These are phyloP conservation scores for Phallusia fumigata DNA, from an alignment of 23 tunicate genomes.

Conservation along the genomic window DNA sequence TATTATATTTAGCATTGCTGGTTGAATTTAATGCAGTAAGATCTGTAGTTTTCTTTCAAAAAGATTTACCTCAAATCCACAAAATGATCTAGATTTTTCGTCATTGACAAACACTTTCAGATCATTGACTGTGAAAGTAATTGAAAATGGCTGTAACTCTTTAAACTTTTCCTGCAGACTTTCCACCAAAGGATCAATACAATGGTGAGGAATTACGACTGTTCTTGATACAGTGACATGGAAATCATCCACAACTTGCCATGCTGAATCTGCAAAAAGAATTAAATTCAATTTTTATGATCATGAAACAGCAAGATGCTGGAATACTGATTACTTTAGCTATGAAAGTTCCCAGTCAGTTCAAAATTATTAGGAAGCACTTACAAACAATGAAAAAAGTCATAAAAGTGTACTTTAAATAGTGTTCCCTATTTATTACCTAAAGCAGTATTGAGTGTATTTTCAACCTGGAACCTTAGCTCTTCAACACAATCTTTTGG, in stretches of 20 bases:
- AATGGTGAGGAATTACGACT: slow-evolving; percentile 49
- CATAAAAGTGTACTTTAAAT: too few species aligned
- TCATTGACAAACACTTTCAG: slow-evolving; percentile 52
- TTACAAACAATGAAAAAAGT: too few species aligned
- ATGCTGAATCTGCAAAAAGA: background rate
- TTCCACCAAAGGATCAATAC: slow-evolving; percentile 50
- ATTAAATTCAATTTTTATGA: too few species aligned
- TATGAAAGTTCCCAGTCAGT: too few species aligned
- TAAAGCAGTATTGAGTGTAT: too few species aligned
- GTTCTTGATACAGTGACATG: slow-evolving; percentile 44
- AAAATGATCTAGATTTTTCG: slow-evolving; percentile 51
- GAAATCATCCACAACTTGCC: slow-evolving; percentile 23
- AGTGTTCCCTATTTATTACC: too few species aligned
- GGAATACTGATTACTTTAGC: too few species aligned
- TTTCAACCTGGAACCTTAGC: background rate
- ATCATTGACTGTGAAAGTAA: background rate
- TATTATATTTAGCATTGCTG: too few species aligned
- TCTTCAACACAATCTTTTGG: background rate
- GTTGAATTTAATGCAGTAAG: too few species aligned
- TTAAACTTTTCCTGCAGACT: slow-evolving; percentile 12
- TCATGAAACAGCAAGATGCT: too few species aligned
- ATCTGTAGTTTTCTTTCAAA: too few species aligned
- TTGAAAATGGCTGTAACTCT: background rate
- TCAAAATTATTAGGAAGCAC: too few species aligned
- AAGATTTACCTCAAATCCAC: slow-evolving; percentile 35